A percentile compares a stretch with the other conserved stretches of the same genome.
phyloP scores from a whole-genome alignment of 2,888 invertebrate species.

The Lissonota sp. region DNA sequence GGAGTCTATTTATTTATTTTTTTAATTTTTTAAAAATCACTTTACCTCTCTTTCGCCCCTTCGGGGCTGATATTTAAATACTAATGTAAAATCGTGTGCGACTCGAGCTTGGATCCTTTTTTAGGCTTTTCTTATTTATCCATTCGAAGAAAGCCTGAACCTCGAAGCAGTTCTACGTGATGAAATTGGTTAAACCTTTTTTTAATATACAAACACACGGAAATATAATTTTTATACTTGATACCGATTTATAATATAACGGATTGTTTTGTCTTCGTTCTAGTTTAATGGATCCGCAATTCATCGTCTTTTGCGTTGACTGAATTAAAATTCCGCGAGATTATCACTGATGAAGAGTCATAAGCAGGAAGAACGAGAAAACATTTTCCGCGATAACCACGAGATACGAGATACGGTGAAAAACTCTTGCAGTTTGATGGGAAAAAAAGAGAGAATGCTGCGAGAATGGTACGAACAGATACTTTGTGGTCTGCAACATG shows the following conservation, averaged over 20 bases:
- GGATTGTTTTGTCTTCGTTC: neutral
- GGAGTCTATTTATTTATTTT: no score
- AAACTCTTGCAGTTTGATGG: no score
- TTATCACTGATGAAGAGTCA: no score
- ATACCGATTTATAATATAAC: neutral
- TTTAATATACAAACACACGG: neutral
- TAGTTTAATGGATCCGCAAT: no score
- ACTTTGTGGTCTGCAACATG: slow-evolving; percentile 16
- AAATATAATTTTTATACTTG: neutral
- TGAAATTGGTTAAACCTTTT: neutral
- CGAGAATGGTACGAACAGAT: no score
- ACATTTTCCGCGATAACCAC: no score
- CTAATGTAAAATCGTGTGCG: slow-evolving; percentile 24
- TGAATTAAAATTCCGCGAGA: no score
- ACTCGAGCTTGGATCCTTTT: neutral
- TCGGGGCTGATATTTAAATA: slow-evolving; percentile 31
- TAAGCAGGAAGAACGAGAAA: no score
- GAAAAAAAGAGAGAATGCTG: no score
- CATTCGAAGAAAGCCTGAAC: neutral
- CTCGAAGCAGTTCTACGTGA: neutral
- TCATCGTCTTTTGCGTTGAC: no score
- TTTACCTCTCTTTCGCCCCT: slow-evolving; percentile 2
- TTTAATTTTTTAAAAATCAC: neutral
- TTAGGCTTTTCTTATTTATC: no score
- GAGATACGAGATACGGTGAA: no score